Base-by-base conservation (phyloP, 2,888 invertebrate species). In the Parnassius mnemosyne region DNA sequence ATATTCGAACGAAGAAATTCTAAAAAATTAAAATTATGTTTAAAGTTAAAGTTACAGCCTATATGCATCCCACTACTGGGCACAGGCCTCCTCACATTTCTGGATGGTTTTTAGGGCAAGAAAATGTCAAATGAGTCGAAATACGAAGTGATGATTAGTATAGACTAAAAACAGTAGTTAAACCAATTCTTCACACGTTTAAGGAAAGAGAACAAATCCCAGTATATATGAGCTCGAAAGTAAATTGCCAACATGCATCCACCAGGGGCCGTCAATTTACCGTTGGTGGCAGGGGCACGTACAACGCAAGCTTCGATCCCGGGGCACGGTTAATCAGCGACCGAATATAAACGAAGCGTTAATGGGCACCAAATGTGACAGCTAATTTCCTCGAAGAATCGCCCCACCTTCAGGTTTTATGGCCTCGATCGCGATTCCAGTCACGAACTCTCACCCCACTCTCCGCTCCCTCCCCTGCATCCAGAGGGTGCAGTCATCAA, bases 341-440 rank as follows among this genome's bases (percentile, higher is more conserved):
- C 65, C 72, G 72, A 76, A 76, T 68, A 72, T 69, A 66, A 70
- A 72, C 73, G 69, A 67, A 71, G 67, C 75, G 75, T 77, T 85
- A 84, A 85, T 86, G 77, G 79, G 74, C 76, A 80, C 79, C 76
- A 86, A 89, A 86, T 86, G 87, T 85, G 88, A 87, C 88, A 89
- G 85, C 84, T 86, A 87, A 89, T 89, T 88, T 86, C 86, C 85
- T 83, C 81, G 78, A 83, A 80, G 81, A 81, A 81, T 75, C 82
- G 78, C 77, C 76, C 76, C 75, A 80, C 82, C 80, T 81, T 75
- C 72, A 75, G 77, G 80, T 85, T 85, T 87, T 83, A 87, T 84
- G 80, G 83, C 77, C 77, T 71, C 74, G 69, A 74, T 87, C 77
- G 68, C 66, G 70, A 89, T 84, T 84, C 88, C 64, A 68, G 84